Base-by-base conservation (phyloP, 2,113 vertebrate genomes). In the Phyllopteryx taeniolatus region DNA sequence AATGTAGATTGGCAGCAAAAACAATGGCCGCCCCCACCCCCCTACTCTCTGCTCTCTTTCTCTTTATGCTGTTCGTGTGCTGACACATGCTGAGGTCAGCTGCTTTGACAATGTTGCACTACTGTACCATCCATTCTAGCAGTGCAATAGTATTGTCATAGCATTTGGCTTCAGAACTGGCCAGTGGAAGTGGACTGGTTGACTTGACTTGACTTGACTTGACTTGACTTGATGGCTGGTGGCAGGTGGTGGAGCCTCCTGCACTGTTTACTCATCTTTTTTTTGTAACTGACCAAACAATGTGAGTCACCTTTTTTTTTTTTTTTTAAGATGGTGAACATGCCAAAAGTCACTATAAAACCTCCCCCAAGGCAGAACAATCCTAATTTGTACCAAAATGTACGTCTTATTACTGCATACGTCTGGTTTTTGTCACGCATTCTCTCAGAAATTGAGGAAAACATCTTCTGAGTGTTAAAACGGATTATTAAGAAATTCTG, bases 61-160 rank as follows among this genome's bases (percentile, higher is more conserved):
- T 47, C 44, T 47, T 66, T 66, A 31, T 31, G 27, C 64, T 7
- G 86, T 87, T 82, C 86, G 87, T 82, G 77, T 90, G 91, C 87
- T 87, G 86, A 86, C 85, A 89, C 85, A 91, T 94, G 95, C 96
- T 95, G 94, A 93, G 92, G 94, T 94, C 94, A 93, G 92, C 91
- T 93, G 95, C 96, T 96, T 94, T 97, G 96, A 96, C 96, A 93
- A 94, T 96, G 94, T 97, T 97, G 96, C 95, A 97, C 96, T 97
- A 97, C 96, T 97, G 95, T 97, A 93, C 93, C 92, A 94, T 94
- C 94, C 91, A 94, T 94, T 95, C 93, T 95, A 97, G 96, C 96
- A 97, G 96, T 97, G 96, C 96, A 96, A 97, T 96, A 95, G 95
- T 96, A 97, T 96, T 97, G 96, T 97, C 96, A 96, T 96, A 96